Conservation (phyloP, 2,888 invertebrate species). For the Dicyrtoma fusca region DNA sequence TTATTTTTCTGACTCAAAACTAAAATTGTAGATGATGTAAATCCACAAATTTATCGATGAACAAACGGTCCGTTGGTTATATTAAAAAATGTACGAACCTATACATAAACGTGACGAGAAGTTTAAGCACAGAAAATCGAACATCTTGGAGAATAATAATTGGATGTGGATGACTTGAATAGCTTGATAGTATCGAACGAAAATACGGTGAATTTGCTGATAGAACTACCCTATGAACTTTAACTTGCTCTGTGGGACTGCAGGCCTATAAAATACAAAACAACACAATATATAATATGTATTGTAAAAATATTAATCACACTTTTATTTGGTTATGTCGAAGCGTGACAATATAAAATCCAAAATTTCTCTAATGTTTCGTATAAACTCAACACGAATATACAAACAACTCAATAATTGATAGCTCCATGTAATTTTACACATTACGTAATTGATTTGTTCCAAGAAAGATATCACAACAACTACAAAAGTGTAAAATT, state of each 20-base stretch:
- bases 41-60: not conserved
- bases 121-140: conserved; percentile 52
- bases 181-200: conserved; percentile 50
- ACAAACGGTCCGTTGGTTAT: not conserved
- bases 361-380: no score
- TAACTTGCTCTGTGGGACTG: conserved; percentile 53
- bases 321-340: not conserved
- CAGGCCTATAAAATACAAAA: conserved; percentile 45
- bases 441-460: no score
- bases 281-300: not conserved
- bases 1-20: no score
- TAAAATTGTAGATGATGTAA: no score
- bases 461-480: no score
- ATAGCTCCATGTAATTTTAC: no score
- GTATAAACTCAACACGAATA: no score
- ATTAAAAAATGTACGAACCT: conserved; percentile 42
- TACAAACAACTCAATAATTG: no score
- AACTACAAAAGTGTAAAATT: no score
- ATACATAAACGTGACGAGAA: conserved; percentile 56
- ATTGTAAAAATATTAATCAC: conserved; percentile 7
- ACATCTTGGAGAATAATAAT: conserved; percentile 56
- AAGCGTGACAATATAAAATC: not conserved
- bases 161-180: conserved; percentile 55
- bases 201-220: conserved; percentile 56
- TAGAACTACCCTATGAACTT: conserved; percentile 55